Base-by-base conservation (phyloP, 2,797 vertebrate genomes). In the Phoxinus dragarum region DNA sequence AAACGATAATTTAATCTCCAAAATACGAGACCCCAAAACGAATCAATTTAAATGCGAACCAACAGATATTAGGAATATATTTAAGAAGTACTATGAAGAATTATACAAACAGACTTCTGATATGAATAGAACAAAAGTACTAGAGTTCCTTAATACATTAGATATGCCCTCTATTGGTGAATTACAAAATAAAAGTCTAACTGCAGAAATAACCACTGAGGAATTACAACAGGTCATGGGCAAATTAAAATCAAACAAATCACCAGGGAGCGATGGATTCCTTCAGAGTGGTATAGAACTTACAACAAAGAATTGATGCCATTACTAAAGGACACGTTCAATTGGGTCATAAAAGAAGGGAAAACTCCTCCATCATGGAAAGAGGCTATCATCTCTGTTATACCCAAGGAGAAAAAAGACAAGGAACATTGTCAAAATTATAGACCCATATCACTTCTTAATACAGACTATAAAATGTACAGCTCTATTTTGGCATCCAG, bases 221-320 rank as follows among this genome's bases (percentile, higher is more conserved):
- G 69, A 42, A 27, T n/a, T 72, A 42, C 69, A 72, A 72, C 4
- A n/a, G 6, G 69, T 14, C 12, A 27, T 44, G 8, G 4, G 1
- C 5, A 42, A 19, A 44, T 38, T 66, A 31, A 16, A 61, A 64
- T 38, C 54, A 61, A 23, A n/a, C 23, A 42, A 79, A 27, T 42
- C 27, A 61, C 56, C 34, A 64, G 40, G 23, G n/a, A 79, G 59
- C 47, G 77, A 79, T 66, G 38, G 59, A 64, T 79, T 61, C 77
- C 36, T 14, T 40, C 36, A 38, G 56, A 79, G 6, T 79, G 56
- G 56, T 61, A 42, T 14, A 79, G 59, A 79, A 12, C 21, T 9
- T 61, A 61, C 40, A 11, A 7, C 38, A 40, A 17, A 38, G 75
- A 79, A 27, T 12, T 66, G 38, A 42, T 23, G 59, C 38, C 38